Percentiles rank a stretch among this genome's conserved stretches.
Evolutionary conservation across 2,888 invertebrate species (phyloP).

Genomic region (Saturnia japonica): DNA sequence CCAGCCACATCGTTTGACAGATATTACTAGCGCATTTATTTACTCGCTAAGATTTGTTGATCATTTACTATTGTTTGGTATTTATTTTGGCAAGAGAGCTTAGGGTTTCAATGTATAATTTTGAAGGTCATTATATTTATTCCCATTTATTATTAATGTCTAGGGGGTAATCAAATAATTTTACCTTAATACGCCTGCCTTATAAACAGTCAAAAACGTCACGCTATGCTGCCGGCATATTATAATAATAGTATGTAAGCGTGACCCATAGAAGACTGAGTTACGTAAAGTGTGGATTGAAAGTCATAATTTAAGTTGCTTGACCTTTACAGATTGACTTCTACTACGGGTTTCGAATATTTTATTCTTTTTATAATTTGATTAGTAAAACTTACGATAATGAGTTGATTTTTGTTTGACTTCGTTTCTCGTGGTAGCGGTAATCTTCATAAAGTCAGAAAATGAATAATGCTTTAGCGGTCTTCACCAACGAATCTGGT

Average conservation of each 20-base stretch:
- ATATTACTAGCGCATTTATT: too few species aligned
- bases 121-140: too few species aligned
- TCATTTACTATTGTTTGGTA: too few species aligned
- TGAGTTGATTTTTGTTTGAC: background rate
- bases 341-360: constrained; percentile 14
- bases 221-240: constrained; percentile 27
- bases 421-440: constrained; percentile 13
- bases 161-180: background rate
- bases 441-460: background rate
- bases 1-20: too few species aligned
- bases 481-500: constrained; percentile 31
- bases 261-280: constrained; percentile 60
- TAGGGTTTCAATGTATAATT: too few species aligned
- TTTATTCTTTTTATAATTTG: background rate
- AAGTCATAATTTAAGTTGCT: constrained; percentile 25
- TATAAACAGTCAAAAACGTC: constrained; percentile 11
- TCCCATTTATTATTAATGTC: background rate
- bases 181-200: background rate
- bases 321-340: constrained; percentile 11
- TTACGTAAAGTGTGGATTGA: constrained; percentile 50
- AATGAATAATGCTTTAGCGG: constrained; percentile 26
- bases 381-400: background rate
- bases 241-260: constrained; percentile 32
- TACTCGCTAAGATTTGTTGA: too few species aligned
- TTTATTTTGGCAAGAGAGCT: too few species aligned